Conservation (phyloP, 2,113 vertebrate genomes). For the Notothenia coriiceps region DNA sequence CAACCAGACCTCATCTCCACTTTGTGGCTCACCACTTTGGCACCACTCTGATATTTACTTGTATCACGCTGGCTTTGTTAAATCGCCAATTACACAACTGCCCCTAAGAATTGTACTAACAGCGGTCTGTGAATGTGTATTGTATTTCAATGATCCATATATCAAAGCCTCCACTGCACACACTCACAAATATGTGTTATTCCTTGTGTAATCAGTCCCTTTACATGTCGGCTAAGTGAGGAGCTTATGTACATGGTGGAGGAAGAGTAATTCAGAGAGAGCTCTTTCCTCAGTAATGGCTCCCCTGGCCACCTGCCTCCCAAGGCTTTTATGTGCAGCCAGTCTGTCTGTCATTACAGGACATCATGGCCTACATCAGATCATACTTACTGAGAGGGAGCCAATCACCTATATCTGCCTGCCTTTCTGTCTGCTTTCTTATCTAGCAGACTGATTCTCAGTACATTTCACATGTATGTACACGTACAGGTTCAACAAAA, state of each 20-base stretch:
- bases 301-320: slow-evolving; percentile 44
- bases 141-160: not conserved
- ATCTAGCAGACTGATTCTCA: slow-evolving; percentile 24
- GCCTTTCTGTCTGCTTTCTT: slow-evolving; percentile 5
- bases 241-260: not conserved
- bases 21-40: slow-evolving; percentile 34
- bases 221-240: not conserved
- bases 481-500: not conserved
- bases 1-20: slow-evolving; percentile 24
- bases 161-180: not conserved
- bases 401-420: slow-evolving; percentile 19
- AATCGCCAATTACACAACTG: slow-evolving; percentile 47
- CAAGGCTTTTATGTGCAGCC: slow-evolving; percentile 58
- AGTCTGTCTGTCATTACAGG: slow-evolving; percentile 68
- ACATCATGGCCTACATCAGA: slow-evolving; percentile 53
- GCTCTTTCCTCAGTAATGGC: slow-evolving; percentile 56
- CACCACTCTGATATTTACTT: slow-evolving; percentile 23
- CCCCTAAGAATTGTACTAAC: no score
- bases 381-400: slow-evolving; percentile 33
- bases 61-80: slow-evolving; percentile 12
- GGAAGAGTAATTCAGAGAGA: slow-evolving; percentile 29
- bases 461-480: not conserved
- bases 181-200: no score
- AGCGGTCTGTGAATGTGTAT: no score
- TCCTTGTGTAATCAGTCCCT: slow-evolving; percentile 1